phyloP scores from a whole-genome alignment of 2,113 vertebrate genomes.

The Pterocles gutturalis region DNA sequence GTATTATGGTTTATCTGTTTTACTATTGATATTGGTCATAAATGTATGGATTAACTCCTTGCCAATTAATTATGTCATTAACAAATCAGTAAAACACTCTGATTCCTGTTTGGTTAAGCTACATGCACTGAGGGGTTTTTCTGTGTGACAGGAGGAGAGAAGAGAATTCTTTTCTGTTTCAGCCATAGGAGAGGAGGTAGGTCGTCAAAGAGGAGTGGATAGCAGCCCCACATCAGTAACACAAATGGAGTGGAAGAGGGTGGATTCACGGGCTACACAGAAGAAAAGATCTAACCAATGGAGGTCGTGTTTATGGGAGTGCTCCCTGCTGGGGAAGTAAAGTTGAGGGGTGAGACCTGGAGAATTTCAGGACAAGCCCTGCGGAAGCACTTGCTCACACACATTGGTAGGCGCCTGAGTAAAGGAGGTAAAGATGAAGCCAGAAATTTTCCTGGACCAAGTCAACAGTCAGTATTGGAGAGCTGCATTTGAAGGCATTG shows the following conservation, averaged over 20 bases:
- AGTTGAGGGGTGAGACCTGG: neutral
- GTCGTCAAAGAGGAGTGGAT: neutral
- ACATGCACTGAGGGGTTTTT: neutral
- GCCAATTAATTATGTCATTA: neutral
- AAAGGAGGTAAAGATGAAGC: neutral
- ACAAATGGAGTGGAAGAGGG: neutral
- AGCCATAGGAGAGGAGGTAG: neutral
- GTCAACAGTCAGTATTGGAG: neutral
- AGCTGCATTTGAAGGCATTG: neutral
- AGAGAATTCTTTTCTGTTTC: neutral
- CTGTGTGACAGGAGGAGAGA: neutral
- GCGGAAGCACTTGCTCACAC: neutral
- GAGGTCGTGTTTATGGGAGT: neutral
- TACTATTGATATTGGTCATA: neutral
- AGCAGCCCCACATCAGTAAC: neutral
- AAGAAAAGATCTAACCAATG: neutral
- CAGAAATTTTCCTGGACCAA: neutral
- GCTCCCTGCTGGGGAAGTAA: neutral
- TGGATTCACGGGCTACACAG: neutral
- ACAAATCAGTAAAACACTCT: neutral
- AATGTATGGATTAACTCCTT: neutral
- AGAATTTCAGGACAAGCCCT: neutral
- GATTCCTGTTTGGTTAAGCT: neutral
- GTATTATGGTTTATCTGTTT: neutral
- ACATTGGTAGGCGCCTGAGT: neutral